These are phyloP conservation scores for Barnardius zonarius DNA, from an alignment of 2,113 vertebrate species.

Conservation along the genomic window DNA sequence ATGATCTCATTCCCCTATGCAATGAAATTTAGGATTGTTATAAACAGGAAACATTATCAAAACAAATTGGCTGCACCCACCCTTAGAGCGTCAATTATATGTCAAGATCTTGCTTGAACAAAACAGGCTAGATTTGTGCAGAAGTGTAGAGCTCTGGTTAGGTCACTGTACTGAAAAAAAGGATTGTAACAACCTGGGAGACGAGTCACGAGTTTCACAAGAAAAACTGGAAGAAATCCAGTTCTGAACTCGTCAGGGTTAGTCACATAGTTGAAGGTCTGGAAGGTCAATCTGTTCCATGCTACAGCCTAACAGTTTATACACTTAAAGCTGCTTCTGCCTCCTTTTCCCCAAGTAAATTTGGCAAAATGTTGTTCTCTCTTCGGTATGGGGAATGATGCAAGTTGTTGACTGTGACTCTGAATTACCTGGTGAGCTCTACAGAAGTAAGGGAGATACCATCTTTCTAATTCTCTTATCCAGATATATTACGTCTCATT, in stretches of 20 bases:
- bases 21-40: constrained; percentile 8
- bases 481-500: neutral
- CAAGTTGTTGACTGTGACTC: neutral
- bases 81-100: constrained; percentile 6
- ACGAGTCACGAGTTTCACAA: neutral
- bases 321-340: neutral
- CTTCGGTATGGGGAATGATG: neutral
- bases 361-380: neutral
- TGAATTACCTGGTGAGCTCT: neutral
- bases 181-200: neutral
- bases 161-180: neutral
- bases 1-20: constrained; percentile 3
- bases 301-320: neutral
- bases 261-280: neutral
- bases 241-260: neutral
- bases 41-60: constrained; percentile 63
- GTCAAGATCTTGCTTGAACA: neutral
- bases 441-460: neutral
- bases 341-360: neutral
- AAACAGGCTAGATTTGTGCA: neutral
- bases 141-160: neutral
- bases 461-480: neutral
- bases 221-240: neutral
- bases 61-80: neutral
- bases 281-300: neutral